phyloP scores from a whole-genome alignment of 2,113 vertebrate genomes.

The Thinocorus orbignyianus region DNA sequence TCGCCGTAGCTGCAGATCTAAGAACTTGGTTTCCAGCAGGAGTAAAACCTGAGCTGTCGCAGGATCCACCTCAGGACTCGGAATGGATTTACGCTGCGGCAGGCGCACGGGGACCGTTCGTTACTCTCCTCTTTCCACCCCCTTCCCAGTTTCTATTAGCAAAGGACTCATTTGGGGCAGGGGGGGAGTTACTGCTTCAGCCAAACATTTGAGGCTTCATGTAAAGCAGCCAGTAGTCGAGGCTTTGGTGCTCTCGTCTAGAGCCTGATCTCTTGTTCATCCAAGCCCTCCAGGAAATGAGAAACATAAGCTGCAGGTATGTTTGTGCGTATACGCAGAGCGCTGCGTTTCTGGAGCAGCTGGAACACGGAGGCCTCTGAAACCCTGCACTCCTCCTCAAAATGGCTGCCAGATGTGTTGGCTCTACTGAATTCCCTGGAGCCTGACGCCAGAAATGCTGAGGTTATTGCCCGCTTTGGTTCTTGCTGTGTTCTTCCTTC shows the following conservation, averaged over 20 bases:
- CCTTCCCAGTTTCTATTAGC: not conserved
- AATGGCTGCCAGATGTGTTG: conserved; percentile 71
- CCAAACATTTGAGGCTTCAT: not conserved
- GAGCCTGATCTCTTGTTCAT: conserved; percentile 53
- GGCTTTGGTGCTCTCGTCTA: conserved; percentile 28
- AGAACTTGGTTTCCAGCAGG: not conserved
- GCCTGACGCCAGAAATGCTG: conserved; percentile 48
- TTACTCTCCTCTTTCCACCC: not conserved
- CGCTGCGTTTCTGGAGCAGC: conserved; percentile 9
- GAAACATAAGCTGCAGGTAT: conserved; percentile 64
- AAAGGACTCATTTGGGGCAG: not conserved
- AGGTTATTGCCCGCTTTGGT: conserved; percentile 16
- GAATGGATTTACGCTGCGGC: not conserved
- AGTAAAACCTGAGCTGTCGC: not conserved
- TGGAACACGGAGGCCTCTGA: conserved; percentile 32
- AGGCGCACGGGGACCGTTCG: not conserved
- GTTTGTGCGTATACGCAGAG: not conserved
- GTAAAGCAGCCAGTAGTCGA: not conserved
- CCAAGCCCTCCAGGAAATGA: conserved; percentile 61
- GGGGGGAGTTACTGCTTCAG: not conserved
- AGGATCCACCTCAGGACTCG: not conserved
- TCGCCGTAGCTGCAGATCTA: not conserved
- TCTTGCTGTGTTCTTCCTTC: not conserved
- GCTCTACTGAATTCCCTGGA: conserved; percentile 29
- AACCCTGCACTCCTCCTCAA: conserved; percentile 62